Conservation (phyloP, 1,140 invertebrate species). For the Radopholus similis region DNA sequence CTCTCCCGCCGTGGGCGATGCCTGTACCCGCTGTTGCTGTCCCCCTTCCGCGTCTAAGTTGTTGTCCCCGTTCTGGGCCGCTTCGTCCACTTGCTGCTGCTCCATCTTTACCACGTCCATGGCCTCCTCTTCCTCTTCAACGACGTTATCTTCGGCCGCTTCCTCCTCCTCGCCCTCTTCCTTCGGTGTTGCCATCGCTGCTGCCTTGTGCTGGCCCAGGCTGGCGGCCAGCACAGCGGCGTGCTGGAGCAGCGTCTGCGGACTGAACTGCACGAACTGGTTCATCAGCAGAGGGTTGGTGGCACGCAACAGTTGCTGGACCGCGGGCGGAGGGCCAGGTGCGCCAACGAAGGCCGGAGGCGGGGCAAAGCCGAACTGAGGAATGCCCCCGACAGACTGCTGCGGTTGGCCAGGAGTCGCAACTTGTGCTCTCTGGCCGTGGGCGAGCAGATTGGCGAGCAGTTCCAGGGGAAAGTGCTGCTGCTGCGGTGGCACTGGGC, state of each 20-base stretch:
- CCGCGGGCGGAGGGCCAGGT: no score
- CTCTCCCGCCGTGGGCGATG: conserved; percentile 28
- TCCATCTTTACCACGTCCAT: not conserved
- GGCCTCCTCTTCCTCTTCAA: not conserved
- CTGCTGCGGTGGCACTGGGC: no score
- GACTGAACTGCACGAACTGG: not conserved
- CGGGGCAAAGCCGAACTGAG: no score
- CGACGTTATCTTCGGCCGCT: not conserved
- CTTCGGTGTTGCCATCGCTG: not conserved
- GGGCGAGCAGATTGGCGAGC: not conserved
- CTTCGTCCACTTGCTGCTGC: not conserved
- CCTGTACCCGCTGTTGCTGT: no score
- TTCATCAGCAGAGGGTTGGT: conserved; percentile 1
- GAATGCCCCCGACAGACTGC: not conserved
- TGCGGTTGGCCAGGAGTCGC: not conserved
- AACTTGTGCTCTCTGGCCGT: no score
- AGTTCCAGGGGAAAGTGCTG: not conserved
- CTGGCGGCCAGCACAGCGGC: not conserved
- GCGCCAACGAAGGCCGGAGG: no score
- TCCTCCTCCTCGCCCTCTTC: not conserved
- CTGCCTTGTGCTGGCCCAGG: not conserved
- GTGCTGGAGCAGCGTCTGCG: not conserved
- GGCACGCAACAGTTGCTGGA: not conserved
- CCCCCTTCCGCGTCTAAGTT: no score
- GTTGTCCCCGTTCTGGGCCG: no score